A percentile compares a stretch with the other conserved stretches of the same genome.
These are phyloP conservation scores for Ciconia boyciana DNA, from an alignment of 2,113 vertebrate species.

Conservation along the genomic window DNA sequence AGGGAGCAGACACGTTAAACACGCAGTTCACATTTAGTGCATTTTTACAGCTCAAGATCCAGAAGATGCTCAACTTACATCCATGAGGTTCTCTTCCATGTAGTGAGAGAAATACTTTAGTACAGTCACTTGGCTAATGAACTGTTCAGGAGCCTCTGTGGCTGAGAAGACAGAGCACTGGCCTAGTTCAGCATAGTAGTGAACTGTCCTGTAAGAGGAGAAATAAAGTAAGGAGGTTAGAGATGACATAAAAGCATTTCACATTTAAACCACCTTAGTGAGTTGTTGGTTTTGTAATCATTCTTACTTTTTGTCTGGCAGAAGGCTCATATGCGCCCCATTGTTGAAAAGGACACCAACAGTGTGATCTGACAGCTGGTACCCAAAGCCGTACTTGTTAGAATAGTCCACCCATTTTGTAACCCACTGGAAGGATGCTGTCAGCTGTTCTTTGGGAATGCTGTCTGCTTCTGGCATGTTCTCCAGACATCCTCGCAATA, in stretches of 20 bases:
- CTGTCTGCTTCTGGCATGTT: slow-evolving; percentile 90
- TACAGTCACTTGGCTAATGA: slow-evolving; percentile 94
- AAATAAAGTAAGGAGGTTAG: neutral
- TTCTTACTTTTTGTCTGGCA: slow-evolving; percentile 93
- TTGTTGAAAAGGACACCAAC: slow-evolving; percentile 99
- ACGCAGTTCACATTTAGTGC: neutral
- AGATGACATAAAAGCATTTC: neutral
- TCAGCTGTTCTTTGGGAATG: slow-evolving; percentile 84
- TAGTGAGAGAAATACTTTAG: slow-evolving; percentile 98
- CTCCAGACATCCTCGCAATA: slow-evolving; percentile 90
- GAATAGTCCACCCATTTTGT: slow-evolving; percentile 99
- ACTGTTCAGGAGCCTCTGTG: slow-evolving; percentile 89
- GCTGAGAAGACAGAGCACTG: slow-evolving; percentile 89
- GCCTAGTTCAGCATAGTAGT: slow-evolving; percentile 93
- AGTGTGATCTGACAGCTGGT: slow-evolving; percentile 96
- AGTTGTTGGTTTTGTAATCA: neutral
- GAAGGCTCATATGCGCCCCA: slow-evolving; percentile 95
- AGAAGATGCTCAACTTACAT: slow-evolving; percentile 80
- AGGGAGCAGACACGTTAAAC: neutral
- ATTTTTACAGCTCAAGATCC: neutral
- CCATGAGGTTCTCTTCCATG: slow-evolving; percentile 99
- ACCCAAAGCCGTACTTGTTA: slow-evolving; percentile 98
- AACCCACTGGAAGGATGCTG: slow-evolving; percentile 91
- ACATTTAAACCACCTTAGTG: neutral
- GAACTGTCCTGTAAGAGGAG: slow-evolving; percentile 82